Evolutionary conservation across 1,140 invertebrate genomes (phyloP), one percentile per base, ranked within the genome.

Genomic region (Hylyphantes graminicola): DNA sequence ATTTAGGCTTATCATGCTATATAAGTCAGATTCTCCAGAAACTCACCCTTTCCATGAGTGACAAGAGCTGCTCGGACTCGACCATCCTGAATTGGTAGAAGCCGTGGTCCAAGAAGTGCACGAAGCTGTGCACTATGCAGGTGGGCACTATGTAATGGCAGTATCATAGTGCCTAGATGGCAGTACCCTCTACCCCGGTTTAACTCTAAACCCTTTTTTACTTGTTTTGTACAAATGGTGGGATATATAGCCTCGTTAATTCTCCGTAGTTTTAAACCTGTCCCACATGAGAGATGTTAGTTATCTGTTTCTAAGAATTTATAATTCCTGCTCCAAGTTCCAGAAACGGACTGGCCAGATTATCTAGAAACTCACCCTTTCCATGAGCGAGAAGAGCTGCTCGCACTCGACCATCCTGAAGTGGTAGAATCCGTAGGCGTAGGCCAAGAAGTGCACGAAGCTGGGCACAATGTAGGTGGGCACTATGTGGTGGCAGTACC

Each of bases 381-480:
- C 96, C 93, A 97, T 96, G n/a, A 97, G 90, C 90, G 95, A 95
- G 88, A 95, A 95, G 53, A 97, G 89, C 86, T 96, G 94, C 88
- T 97, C 95, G 88, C 95, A 95, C 89, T 96, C 94, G 67, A 94
- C 93, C 79, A 95, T 92, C 86, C 95, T 91, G 89, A 96, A 96
- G 64, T 96, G 91, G 86, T 94, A 93, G 74, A 96, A 90, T 0
- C 94, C 94, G 81, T 95, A 94, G 2, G 95, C 86, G 87, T 94
- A 96, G 0, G 94, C 94, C 48, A 92, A 77, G 74, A 96, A 92
- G 89, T 96, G 94, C 10, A 97, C 89, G 85, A 93, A 86, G 90
- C 93, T 94, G 13, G 96, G 95, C 57, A 96, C 91, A 11, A 96
- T 91, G 87, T 95, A 96, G 48, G 93, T 95, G 85, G 95, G 95